phyloP scores from a whole-genome alignment of 2,888 invertebrate genomes.

The Hoplodrina blanda region DNA sequence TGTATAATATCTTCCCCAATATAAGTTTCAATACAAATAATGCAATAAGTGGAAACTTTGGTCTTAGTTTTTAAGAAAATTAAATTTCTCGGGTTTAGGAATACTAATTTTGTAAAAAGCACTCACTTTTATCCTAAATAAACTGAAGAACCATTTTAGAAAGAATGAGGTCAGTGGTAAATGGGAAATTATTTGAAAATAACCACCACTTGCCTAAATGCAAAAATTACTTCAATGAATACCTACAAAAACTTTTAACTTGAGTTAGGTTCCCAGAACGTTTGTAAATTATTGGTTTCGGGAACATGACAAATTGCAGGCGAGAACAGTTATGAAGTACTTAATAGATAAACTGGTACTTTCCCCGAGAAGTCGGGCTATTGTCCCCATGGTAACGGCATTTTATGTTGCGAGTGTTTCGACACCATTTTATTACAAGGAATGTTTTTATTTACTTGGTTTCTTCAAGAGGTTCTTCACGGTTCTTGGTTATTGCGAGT shows the following conservation, averaged over 20 bases:
- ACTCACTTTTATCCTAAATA: neutral
- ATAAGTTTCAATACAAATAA: slow-evolving; percentile 6
- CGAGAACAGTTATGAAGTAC: neutral
- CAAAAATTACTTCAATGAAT: neutral
- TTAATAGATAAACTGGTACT: neutral
- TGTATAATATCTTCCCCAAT: slow-evolving; percentile 66
- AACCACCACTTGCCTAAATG: neutral
- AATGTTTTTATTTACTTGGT: slow-evolving; percentile 16
- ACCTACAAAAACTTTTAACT: neutral
- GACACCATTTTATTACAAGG: slow-evolving; percentile 6
- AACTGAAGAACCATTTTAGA: slow-evolving; percentile 3
- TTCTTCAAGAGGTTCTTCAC: slow-evolving; percentile 1
- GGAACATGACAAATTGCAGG: neutral
- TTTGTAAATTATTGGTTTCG: neutral
- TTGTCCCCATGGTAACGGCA: slow-evolving; percentile 11
- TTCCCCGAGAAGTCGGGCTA: neutral
- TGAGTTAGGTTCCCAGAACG: neutral
- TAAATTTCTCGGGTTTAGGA: neutral
- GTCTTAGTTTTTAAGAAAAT: slow-evolving; percentile 18
- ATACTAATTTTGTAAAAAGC: slow-evolving; percentile 22
- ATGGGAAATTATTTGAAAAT: neutral
- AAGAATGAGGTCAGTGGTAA: slow-evolving; percentile 7
- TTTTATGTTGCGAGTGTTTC: slow-evolving; percentile 11
- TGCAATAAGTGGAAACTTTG: slow-evolving; percentile 9
- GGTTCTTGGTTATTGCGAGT: slow-evolving; percentile 9